Evolutionary conservation across 2,113 vertebrate genomes (phyloP).

Genomic region (Melanotaenia duboulayi): DNA sequence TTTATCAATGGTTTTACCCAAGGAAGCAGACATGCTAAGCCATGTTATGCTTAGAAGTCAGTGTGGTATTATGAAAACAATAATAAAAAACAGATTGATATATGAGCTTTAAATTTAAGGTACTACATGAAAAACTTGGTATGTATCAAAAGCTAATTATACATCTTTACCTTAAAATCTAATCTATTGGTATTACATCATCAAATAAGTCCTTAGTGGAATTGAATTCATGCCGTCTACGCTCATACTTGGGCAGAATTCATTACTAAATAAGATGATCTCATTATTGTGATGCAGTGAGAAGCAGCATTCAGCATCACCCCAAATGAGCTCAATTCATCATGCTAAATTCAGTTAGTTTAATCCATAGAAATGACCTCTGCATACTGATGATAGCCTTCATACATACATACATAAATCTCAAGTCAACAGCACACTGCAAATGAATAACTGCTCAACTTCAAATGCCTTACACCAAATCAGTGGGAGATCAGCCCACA

Average conservation of each 20-base stretch:
- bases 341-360: slow-evolving; percentile 21
- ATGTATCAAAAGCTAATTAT: neutral
- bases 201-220: slow-evolving; percentile 1
- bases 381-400: neutral
- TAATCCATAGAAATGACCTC: slow-evolving; percentile 18
- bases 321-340: slow-evolving; percentile 39
- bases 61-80: too few species aligned
- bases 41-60: too few species aligned
- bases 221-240: slow-evolving; percentile 4
- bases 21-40: too few species aligned
- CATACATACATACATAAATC: neutral
- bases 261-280: slow-evolving; percentile 24
- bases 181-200: neutral
- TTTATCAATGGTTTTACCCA: too few species aligned
- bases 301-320: neutral
- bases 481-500: slow-evolving; percentile 17
- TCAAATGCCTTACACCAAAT: slow-evolving; percentile 22
- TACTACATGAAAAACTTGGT: too few species aligned
- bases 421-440: neutral
- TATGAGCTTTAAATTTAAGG: too few species aligned
- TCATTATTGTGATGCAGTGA: slow-evolving; percentile 30
- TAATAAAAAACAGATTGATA: too few species aligned
- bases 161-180: slow-evolving; percentile 4
- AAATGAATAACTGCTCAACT: slow-evolving; percentile 37
- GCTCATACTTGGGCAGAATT: slow-evolving; percentile 23